A percentile compares a stretch with the other conserved stretches of the same genome.
These are phyloP conservation scores for Dysmachus trigonus DNA, from an alignment of 2,888 invertebrate genomes.

Conservation along the genomic window DNA sequence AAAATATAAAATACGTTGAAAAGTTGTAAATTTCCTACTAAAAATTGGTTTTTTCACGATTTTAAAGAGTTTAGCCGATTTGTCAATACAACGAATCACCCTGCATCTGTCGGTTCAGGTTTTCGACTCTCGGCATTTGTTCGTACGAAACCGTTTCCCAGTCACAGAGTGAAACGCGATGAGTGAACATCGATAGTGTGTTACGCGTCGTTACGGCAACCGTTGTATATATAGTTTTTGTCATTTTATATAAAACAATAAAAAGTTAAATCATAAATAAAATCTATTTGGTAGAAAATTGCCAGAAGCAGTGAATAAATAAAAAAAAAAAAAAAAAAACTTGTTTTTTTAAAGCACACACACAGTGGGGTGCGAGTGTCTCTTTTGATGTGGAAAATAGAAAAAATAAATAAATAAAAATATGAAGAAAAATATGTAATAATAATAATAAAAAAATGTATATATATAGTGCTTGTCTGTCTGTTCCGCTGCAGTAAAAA, in stretches of 20 bases:
- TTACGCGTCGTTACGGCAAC: slow-evolving; percentile 56
- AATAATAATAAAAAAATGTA: too few species aligned
- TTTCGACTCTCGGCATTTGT: slow-evolving; percentile 46
- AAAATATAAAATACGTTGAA: background rate
- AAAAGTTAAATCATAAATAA: slow-evolving; percentile 25
- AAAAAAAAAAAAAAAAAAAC: slow-evolving; percentile 24
- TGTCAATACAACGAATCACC: slow-evolving; percentile 1
- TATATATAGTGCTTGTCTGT: background rate
- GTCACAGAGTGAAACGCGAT: slow-evolving; percentile 61
- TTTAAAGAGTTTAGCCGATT: background rate
- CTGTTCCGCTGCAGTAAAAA: background rate
- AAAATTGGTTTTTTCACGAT: background rate
- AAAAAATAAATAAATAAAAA: background rate
- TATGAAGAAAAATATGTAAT: background rate
- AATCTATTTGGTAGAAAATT: slow-evolving; percentile 11
- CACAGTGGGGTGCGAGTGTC: slow-evolving; percentile 23
- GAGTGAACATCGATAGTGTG: slow-evolving; percentile 58
- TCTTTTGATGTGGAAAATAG: slow-evolving; percentile 3
- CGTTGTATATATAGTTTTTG: slow-evolving; percentile 52
- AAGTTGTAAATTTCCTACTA: background rate
- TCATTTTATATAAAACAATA: slow-evolving; percentile 40
- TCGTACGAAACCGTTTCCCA: slow-evolving; percentile 54
- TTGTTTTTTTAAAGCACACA: background rate
- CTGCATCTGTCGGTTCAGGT: slow-evolving; percentile 15
- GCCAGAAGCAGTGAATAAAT: background rate